Base-by-base conservation (phyloP, 2,797 vertebrate genomes). In the Scolopax rusticola region DNA sequence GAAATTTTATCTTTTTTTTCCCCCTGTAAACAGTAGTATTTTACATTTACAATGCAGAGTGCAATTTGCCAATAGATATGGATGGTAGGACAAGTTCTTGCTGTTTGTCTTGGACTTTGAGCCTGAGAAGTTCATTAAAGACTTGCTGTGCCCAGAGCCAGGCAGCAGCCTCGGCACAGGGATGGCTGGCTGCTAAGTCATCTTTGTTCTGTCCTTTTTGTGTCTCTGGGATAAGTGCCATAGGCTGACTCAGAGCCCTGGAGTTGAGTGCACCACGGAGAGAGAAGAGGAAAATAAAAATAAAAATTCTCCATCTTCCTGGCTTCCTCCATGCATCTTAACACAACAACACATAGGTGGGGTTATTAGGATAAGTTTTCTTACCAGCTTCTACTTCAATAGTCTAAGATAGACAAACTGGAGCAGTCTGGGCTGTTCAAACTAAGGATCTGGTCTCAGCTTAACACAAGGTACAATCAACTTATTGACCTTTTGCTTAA, bases 181-280 rank as follows among this genome's bases (percentile, higher is more conserved):
- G 28, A 33, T 6, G 17, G 40, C 25, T 76, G 43, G 32, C 27
- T 1, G 0, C 3, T 36, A 59, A 47, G 25, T 36, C 1, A 0
- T 24, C 45, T 33, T 59, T 47, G 5, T 47, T 45, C 18, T 64
- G 64, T 36, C 12, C 17, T 45, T 76, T 63, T 59, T 59, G 21
- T 32, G 12, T 20, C n/a, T 71, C 21, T 53, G 30, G 18, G 30
- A 47, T 53, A 59, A 40, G 24, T 38, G 16, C 38, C 24, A 19
- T 45, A 64, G 28, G 21, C 38, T 73, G 33, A 53, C 33, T 53
- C 40, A 33, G 18, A 24, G 28, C n/a, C 23, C 45, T 51, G 43
- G 23, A 59, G 57, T 17, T 2, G 1, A 51, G 51, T 0, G 0
- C 15, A 75, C 13, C 11, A n/a, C 17, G 30, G n/a, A 68, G 36